phyloP scores from a whole-genome alignment of 2,888 invertebrate species.

The Thera britannica region DNA sequence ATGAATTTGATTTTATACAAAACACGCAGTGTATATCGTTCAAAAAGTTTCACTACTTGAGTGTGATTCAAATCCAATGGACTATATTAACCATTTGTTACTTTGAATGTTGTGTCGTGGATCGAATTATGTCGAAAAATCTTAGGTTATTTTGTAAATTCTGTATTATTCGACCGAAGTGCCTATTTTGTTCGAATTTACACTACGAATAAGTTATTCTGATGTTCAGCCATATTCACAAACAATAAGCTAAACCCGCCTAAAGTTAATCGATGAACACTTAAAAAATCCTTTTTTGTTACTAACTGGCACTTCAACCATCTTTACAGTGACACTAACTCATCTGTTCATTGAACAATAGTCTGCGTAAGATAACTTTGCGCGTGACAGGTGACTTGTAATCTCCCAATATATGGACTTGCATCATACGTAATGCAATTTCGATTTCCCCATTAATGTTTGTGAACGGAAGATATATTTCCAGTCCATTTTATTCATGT shows the following conservation, averaged over 20 bases:
- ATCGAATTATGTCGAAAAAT: conserved; percentile 30
- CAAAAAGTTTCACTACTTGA: neutral
- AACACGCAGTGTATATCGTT: conserved; percentile 10
- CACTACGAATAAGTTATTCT: conserved; percentile 35
- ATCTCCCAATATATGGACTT: too few species aligned
- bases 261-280: too few species aligned
- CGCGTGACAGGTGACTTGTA: too few species aligned
- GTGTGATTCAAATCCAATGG: conserved; percentile 4
- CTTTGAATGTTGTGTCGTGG: neutral
- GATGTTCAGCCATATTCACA: conserved; percentile 16
- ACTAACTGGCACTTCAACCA: too few species aligned
- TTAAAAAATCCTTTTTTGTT: too few species aligned
- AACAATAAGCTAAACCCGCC: neutral
- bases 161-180: conserved; percentile 42
- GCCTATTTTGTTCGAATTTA: conserved; percentile 59
- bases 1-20: conserved; percentile 15
- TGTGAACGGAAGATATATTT: too few species aligned
- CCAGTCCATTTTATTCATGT: too few species aligned
- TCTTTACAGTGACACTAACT: too few species aligned
- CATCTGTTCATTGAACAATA: too few species aligned
- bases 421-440: too few species aligned
- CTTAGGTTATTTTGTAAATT: conserved; percentile 29
- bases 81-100: conserved; percentile 5
- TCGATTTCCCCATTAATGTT: too few species aligned
- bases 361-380: too few species aligned